A percentile compares a stretch with the other conserved stretches of the same genome.
Evolutionary conservation across 2,888 invertebrate species (phyloP).

Genomic region (Hypolimnas misippus): DNA sequence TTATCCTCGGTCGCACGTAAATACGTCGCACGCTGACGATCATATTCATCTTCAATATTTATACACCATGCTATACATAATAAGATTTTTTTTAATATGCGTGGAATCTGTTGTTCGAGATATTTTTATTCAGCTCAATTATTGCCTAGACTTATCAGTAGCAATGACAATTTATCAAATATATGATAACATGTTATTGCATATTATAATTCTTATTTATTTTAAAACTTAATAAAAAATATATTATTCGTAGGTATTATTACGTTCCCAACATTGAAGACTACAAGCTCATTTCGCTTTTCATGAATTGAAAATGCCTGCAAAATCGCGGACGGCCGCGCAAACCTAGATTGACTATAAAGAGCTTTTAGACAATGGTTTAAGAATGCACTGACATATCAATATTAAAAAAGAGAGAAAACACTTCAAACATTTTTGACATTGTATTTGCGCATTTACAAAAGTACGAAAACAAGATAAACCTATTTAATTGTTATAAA

Average conservation of each 20-base stretch:
- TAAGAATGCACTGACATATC: constrained; percentile 8
- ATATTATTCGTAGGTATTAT: too few relatives aligned
- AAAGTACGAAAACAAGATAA: background rate
- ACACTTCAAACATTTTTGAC: background rate
- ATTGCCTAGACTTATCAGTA: background rate
- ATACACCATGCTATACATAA: constrained; percentile 16
- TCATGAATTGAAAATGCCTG: background rate
- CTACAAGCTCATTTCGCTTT: too few relatives aligned
- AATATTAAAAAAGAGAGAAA: background rate
- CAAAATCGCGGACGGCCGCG: background rate
- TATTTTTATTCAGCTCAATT: constrained; percentile 3
- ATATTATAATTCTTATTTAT: too few relatives aligned
- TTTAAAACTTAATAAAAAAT: too few relatives aligned
- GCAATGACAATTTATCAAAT: background rate
- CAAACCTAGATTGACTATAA: background rate
- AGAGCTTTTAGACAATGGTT: background rate
- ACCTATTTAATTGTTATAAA: background rate
- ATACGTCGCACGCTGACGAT: constrained; percentile 55
- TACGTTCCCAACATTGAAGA: too few relatives aligned
- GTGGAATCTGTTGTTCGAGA: background rate
- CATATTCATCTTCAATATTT: constrained; percentile 37
- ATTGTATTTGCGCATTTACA: background rate
- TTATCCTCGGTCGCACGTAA: constrained; percentile 69
- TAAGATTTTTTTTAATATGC: background rate
- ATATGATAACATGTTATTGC: too few relatives aligned